Evolutionary conservation across 2,113 vertebrate genomes (phyloP).

Genomic region (Triplophysa siluroides): DNA sequence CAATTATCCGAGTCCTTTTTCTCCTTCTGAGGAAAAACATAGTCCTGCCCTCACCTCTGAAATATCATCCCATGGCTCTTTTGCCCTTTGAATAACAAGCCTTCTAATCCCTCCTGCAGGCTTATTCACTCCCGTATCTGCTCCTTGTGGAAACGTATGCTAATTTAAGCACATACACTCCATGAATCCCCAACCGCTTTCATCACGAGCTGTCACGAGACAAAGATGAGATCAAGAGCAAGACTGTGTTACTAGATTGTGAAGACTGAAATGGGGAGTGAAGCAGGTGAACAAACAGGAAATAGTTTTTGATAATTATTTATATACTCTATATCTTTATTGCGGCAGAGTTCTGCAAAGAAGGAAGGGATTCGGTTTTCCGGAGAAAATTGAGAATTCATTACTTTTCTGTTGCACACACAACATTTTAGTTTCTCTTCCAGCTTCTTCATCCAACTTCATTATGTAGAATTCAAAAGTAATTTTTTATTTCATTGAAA

Average conservation of each 20-base stretch:
- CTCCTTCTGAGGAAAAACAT: not conserved
- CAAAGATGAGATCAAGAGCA: constrained; percentile 43
- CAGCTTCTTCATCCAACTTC: not conserved
- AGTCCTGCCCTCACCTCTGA: not conserved
- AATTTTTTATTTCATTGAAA: not conserved
- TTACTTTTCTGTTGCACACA: not conserved
- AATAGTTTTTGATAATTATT: not conserved
- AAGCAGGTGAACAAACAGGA: not conserved
- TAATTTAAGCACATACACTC: constrained; percentile 51
- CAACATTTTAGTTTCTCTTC: not conserved
- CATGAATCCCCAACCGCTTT: constrained; percentile 39
- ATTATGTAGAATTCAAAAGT: not conserved
- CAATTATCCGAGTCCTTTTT: not conserved
- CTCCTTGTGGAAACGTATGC: constrained; percentile 7
- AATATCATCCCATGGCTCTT: not conserved
- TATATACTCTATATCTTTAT: not conserved
- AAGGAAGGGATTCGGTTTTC: not conserved
- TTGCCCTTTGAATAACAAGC: not conserved
- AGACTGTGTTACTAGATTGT: constrained; percentile 46
- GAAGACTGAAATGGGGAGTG: not conserved
- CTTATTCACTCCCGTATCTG: not conserved
- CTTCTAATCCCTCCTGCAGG: not conserved
- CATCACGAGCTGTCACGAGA: constrained; percentile 56
- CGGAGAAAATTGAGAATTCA: not conserved
- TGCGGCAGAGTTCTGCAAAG: not conserved